Evolutionary conservation across 2,797 vertebrate genomes (phyloP).

Genomic region (Stomatorhinus walkeri): DNA sequence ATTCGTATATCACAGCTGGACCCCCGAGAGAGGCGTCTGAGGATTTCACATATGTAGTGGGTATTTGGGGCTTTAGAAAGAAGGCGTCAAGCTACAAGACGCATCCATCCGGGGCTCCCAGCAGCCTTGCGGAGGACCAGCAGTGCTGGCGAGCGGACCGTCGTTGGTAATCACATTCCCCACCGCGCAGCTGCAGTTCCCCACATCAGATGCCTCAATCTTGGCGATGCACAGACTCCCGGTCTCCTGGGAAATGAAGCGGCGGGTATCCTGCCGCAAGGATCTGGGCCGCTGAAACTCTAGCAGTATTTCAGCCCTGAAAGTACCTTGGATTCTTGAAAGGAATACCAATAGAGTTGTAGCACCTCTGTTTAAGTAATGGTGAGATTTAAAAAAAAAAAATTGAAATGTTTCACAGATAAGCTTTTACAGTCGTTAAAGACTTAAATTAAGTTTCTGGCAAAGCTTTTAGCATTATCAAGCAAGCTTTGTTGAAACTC

Average conservation of each 20-base stretch:
- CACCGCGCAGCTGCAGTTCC: conserved; percentile 68
- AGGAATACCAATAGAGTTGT: background rate
- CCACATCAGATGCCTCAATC: conserved; percentile 61
- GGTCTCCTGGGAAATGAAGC: conserved; percentile 67
- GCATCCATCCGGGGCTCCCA: conserved; percentile 34
- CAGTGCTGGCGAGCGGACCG: conserved; percentile 54
- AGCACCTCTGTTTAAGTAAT: background rate
- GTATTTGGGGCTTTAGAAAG: background rate
- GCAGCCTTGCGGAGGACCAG: conserved; percentile 60
- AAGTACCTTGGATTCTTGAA: conserved; percentile 27
- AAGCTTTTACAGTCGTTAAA: background rate
- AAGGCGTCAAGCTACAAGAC: background rate
- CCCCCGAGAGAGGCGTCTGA: background rate
- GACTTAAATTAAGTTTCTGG: background rate
- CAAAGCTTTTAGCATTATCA: background rate
- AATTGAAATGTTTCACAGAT: background rate
- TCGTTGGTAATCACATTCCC: conserved; percentile 56
- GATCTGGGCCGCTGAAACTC: conserved; percentile 65
- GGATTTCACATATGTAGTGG: background rate
- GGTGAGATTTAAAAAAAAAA: background rate
- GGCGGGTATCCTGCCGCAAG: conserved; percentile 61
- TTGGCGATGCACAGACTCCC: conserved; percentile 69
- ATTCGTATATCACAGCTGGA: background rate
- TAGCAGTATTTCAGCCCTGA: conserved; percentile 66
- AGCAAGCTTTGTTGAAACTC: background rate